A percentile compares a stretch with the other conserved stretches of the same genome.
Conservation (phyloP, 1,140 invertebrate genomes). For the Chelonus insularis region DNA sequence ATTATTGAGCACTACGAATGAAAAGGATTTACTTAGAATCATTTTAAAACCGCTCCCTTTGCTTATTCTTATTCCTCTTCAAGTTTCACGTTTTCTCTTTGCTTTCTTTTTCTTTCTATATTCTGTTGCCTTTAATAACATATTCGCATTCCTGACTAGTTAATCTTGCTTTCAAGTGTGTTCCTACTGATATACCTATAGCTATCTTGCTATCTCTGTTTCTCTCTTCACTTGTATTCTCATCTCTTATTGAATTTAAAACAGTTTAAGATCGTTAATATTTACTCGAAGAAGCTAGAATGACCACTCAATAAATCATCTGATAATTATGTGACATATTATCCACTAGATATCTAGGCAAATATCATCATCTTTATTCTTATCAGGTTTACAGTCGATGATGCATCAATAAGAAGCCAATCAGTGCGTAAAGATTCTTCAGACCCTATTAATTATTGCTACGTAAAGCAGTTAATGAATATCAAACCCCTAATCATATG, state of each 20-base stretch:
- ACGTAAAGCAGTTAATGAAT: too few species aligned
- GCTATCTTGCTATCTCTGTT: too few species aligned
- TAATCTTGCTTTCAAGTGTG: neutral
- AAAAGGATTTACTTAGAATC: slow-evolving; percentile 31
- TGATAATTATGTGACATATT: neutral
- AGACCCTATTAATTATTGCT: too few species aligned
- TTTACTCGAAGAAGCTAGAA: neutral
- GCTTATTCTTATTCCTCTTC: neutral
- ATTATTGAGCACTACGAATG: slow-evolving; percentile 34
- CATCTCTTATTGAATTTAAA: neutral
- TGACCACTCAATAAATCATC: neutral
- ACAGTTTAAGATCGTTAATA: neutral
- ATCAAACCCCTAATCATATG: slow-evolving; percentile 32
- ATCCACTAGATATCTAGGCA: neutral
- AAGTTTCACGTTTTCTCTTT: neutral
- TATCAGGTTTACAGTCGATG: too few species aligned
- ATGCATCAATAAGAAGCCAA: too few species aligned
- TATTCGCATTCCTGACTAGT: neutral
- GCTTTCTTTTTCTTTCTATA: slow-evolving; percentile 1
- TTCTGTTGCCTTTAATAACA: slow-evolving; percentile 1
- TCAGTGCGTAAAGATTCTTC: too few species aligned
- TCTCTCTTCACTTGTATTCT: neutral
- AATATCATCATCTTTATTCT: too few species aligned
- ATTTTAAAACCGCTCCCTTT: slow-evolving; percentile 23
- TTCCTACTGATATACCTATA: too few species aligned